Evolutionary conservation across 2,888 invertebrate species (phyloP).

Genomic region (Copidosoma aretas): DNA sequence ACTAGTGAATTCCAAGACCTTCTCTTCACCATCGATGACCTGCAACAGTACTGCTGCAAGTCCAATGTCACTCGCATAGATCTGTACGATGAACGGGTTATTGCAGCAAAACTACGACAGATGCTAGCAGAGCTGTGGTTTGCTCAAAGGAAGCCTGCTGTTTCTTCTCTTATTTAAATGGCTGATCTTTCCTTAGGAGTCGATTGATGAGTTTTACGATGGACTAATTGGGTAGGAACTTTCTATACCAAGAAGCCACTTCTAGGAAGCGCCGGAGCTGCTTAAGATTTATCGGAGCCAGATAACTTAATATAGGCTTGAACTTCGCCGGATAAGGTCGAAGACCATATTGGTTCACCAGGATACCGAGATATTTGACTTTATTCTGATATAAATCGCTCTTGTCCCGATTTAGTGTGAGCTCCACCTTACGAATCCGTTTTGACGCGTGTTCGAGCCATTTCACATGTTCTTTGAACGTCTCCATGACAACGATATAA

Average conservation of each 20-base stretch:
- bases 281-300: conserved; percentile 41
- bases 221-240: no score
- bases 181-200: no score
- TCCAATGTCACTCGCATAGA: neutral
- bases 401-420: conserved; percentile 39
- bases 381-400: conserved; percentile 44
- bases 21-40: neutral
- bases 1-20: neutral
- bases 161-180: conserved; percentile 16
- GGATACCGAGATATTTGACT: no score
- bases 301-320: conserved; percentile 37
- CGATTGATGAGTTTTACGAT: conserved; percentile 40
- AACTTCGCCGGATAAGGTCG: conserved; percentile 41
- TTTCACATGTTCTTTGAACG: conserved; percentile 43
- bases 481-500: conserved; percentile 38
- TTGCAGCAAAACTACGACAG: conserved; percentile 31
- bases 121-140: conserved; percentile 22
- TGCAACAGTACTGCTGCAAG: neutral
- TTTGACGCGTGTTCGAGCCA: conserved; percentile 19
- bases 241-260: conserved; percentile 51
- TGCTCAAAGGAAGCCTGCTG: conserved; percentile 19
- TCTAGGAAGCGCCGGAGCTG: conserved; percentile 50
- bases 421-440: conserved; percentile 13
- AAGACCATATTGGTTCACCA: conserved; percentile 45
- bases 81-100: neutral